Evolutionary conservation across 2,888 invertebrate genomes (phyloP), one percentile per base, ranked within the genome.

Genomic region (Fabriciana adippe): DNA sequence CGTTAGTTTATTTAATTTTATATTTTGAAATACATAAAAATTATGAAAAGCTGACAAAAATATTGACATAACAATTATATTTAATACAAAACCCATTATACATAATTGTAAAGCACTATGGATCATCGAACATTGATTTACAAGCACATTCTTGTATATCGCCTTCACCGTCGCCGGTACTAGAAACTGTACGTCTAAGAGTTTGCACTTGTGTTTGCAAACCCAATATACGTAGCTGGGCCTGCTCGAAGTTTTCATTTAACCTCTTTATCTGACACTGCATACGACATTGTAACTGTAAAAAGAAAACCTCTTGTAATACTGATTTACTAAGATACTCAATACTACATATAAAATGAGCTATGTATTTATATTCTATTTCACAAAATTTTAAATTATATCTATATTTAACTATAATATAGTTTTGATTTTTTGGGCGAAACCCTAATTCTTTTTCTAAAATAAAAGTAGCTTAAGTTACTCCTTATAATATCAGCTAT

Each of bases 171-270:
- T 85, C 88, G 0, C 84, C 87, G 1, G 85, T 84, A 69, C 85
- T 87, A 26, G 88, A 88, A 0, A 77, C 84, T 0, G 87, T 82
- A n/a, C 82, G 81, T 16, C 95, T 94, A 41, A 95, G 85, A 64
- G 94, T 94, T 75, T 94, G 93, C 0, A 95, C 95, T 66, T 95
- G 95, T 0, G 94, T 93, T 78, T 95, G 95, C 50, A 95, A 84
- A 1, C 94, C 94, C 35, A 94, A 85, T 60, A 95, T 94, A 18
- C 95, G 90, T 74, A 94, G 89, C 75, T 95, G 95, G 0, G 95
- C 95, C 75, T 95, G 95, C 71, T 95, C 94, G 76, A 96, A 95
- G 81, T 95, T 95, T 73, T 95, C 95, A 73, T 94, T 95, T 75
- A 96, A 80, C 53, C 95, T 94, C 74, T 93, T 93, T 67, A 96